Evolutionary conservation across 1,140 invertebrate genomes (phyloP).

Genomic region (Gonatopus flavifemur): DNA sequence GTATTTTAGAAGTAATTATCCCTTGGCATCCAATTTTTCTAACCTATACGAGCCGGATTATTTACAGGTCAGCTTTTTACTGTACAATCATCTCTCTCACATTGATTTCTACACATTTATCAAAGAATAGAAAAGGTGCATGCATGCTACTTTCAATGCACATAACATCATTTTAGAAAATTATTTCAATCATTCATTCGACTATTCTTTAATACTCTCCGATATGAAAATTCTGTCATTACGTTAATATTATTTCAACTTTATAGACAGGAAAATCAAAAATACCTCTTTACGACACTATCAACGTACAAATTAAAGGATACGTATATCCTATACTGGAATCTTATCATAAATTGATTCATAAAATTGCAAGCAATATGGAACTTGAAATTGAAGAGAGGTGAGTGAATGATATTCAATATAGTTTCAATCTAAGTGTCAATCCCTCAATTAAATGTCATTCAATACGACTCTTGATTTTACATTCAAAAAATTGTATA

Average conservation of each 20-base stretch:
- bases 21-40: constrained; percentile 21
- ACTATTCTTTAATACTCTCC: too few relatives aligned
- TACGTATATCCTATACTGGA: constrained; percentile 83
- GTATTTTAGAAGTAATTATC: neutral
- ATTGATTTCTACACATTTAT: constrained; percentile 7
- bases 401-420: constrained; percentile 61
- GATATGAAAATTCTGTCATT: constrained; percentile 3
- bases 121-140: neutral
- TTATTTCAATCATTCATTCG: too few relatives aligned
- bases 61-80: constrained; percentile 54
- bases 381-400: constrained; percentile 76
- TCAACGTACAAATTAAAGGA: constrained; percentile 80
- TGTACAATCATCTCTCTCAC: too few relatives aligned
- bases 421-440: too few relatives aligned
- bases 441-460: neutral
- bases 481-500: too few relatives aligned
- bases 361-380: constrained; percentile 71
- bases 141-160: too few relatives aligned
- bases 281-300: constrained; percentile 69
- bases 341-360: constrained; percentile 75
- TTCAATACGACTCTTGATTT: constrained; percentile 18
- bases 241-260: constrained; percentile 15
- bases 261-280: constrained; percentile 65
- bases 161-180: too few relatives aligned
- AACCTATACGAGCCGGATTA: constrained; percentile 62